Base-by-base conservation (phyloP, 2,113 vertebrate genomes). In the Mirza zaza region DNA sequence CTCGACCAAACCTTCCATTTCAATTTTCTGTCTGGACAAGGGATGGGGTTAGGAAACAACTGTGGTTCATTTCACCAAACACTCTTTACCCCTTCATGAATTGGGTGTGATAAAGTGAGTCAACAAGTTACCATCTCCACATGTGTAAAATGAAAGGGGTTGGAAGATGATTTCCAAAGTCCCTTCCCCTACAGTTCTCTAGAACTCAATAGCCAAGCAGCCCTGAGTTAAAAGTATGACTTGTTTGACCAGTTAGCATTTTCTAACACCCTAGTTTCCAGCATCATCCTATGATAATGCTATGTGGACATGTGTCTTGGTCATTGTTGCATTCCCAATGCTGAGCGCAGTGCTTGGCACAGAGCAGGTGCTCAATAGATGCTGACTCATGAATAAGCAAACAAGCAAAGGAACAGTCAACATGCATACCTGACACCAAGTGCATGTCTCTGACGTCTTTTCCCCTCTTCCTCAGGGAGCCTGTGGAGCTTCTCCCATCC, bases 111-210 rank as follows among this genome's bases (percentile, higher is more conserved):
- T 48, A 48, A 87, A 88, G 52, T 32, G 6, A 65, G 3, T 4
- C 29, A 76, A 36, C 11, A 55, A 84, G 20, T 27, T 42, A 18
- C 36, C 42, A 34, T 18, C 34, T 36, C 55, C 52, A 76, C 11
- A 81, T 76, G 20, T 83, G 61, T 34, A 42, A 92, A 68, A 79
- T 63, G 27, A 45, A 87, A 93, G 18, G 18, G 20, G 39, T 29
- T 50, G 50, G 67, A 77, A 77, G 29, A 86, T 50, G n/a, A 81
- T 77, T 88, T 91, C 63, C 36, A 63, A 88, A 95, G 83, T 80
- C 59, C 39, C 27, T 39, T 70, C 12, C 73, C n/a, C 5, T 83
- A 17, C 8, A 15, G 0, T 57, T 70, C 27, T 92, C 84, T 65
- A 57, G 63, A 92, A 87, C 13, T 11, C 55, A 90, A 83, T 15